These are phyloP conservation scores for Cyaniris semiargus DNA, from an alignment of 2,888 invertebrate species.

Conservation along the genomic window DNA sequence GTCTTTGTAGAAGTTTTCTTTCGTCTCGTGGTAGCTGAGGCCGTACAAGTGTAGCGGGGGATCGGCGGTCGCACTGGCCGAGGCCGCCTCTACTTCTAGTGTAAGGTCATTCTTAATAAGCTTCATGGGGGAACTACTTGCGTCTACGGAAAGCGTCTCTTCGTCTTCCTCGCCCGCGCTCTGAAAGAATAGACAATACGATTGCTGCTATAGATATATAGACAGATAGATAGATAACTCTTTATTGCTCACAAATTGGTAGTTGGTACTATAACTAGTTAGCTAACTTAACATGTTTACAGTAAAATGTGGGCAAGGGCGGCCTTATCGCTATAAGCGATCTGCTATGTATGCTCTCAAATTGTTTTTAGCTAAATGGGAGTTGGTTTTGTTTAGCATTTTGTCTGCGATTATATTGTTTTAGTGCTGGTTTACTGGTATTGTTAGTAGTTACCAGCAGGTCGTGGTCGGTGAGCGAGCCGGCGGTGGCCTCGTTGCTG, in stretches of 20 bases:
- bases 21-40: slow-evolving; percentile 62
- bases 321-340: too few relatives aligned
- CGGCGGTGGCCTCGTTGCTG: slow-evolving; percentile 85
- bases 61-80: slow-evolving; percentile 51
- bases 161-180: slow-evolving; percentile 81
- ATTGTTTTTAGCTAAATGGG: neutral
- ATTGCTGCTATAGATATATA: too few relatives aligned
- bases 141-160: slow-evolving; percentile 78
- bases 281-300: too few relatives aligned
- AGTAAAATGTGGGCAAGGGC: too few relatives aligned
- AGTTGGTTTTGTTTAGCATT: neutral
- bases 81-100: slow-evolving; percentile 47
- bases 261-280: too few relatives aligned
- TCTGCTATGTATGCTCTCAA: neutral
- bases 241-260: too few relatives aligned
- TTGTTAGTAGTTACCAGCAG: slow-evolving; percentile 62
- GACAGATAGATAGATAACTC: too few relatives aligned
- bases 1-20: slow-evolving; percentile 67
- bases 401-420: neutral
- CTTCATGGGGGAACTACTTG: slow-evolving; percentile 63
- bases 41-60: slow-evolving; percentile 58
- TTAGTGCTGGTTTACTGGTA: neutral
- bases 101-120: slow-evolving; percentile 66
- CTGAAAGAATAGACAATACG: slow-evolving; percentile 44
- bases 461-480: slow-evolving; percentile 82